These are phyloP conservation scores for Pangasius mekongensis DNA, from an alignment of 2,797 vertebrate genomes.

Conservation along the genomic window DNA sequence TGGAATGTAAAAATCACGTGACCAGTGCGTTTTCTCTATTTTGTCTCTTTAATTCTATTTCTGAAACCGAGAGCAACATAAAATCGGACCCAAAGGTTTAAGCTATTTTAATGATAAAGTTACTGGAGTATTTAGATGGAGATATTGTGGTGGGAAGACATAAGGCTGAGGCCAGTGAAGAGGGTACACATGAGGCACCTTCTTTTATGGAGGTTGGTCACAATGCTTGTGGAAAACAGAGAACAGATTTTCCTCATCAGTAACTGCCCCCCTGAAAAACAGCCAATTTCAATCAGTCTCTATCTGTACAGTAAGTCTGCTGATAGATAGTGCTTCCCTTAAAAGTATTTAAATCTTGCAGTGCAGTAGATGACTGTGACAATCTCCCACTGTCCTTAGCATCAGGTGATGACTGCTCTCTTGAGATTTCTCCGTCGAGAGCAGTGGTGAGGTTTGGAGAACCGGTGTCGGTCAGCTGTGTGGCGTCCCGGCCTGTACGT, in stretches of 20 bases:
- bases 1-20: not conserved
- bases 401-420: constrained; percentile 77
- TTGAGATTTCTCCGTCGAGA: constrained; percentile 77
- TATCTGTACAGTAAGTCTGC: not conserved
- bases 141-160: not conserved
- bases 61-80: not conserved
- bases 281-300: not conserved
- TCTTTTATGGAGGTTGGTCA: not conserved
- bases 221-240: not conserved
- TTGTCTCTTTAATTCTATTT: not conserved
- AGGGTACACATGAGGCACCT: not conserved
- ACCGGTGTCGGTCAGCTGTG: constrained; percentile 75
- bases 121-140: not conserved
- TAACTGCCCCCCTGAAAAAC: not conserved
- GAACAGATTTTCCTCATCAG: not conserved
- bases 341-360: not conserved
- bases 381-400: constrained; percentile 60
- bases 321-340: not conserved
- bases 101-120: not conserved
- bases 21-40: not conserved
- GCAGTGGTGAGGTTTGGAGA: constrained; percentile 80
- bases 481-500: constrained; percentile 75
- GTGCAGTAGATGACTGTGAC: not conserved
- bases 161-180: not conserved
- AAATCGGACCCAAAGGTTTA: not conserved